Evolutionary conservation across 2,797 vertebrate species (phyloP).

Genomic region (Premnoplex brunnescens): DNA sequence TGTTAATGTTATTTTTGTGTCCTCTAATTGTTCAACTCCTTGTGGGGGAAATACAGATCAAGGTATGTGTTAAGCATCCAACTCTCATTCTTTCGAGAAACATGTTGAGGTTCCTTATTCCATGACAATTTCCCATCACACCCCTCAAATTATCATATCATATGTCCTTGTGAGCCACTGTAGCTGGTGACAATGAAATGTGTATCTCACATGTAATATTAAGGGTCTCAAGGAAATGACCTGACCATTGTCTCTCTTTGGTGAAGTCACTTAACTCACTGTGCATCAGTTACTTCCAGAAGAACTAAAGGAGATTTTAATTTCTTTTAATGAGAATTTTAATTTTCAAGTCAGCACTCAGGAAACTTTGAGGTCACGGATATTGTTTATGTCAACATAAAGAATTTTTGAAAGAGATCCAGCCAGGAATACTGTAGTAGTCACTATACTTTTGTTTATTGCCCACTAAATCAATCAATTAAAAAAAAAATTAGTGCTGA

Average conservation of each 20-base stretch:
- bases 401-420: not conserved
- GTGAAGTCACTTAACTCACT: not conserved
- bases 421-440: not conserved
- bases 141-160: not conserved
- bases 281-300: not conserved
- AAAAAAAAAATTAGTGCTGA: not conserved
- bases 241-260: not conserved
- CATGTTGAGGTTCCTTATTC: not conserved
- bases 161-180: not conserved
- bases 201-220: not conserved
- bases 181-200: not conserved
- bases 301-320: not conserved
- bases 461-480: not conserved
- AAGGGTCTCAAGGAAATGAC: not conserved
- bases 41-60: not conserved
- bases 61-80: not conserved
- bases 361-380: not conserved
- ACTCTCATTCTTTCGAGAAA: not conserved
- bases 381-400: not conserved
- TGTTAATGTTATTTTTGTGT: not conserved
- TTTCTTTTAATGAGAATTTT: not conserved
- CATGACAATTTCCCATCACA: not conserved
- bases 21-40: not conserved
- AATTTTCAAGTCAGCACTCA: not conserved
- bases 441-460: not conserved